These are phyloP conservation scores for Sebastes ruberrimus DNA, from an alignment of 2,797 vertebrate genomes.

Conservation along the genomic window DNA sequence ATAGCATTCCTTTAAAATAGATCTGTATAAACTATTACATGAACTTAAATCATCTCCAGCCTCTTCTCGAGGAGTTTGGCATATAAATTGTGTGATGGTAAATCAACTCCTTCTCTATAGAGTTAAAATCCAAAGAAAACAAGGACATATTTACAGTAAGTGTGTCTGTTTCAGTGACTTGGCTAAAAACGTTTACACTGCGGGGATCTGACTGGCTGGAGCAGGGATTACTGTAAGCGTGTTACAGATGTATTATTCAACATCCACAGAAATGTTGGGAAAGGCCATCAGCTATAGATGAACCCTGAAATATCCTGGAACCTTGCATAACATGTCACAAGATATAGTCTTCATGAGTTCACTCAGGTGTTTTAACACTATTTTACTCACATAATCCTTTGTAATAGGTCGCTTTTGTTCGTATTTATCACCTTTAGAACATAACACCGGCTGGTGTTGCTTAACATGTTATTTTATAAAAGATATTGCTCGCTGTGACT, in stretches of 20 bases:
- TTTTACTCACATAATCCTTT: neutral
- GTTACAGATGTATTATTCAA: constrained; percentile 39
- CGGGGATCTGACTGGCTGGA: neutral
- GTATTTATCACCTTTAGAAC: neutral
- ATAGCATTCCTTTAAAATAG: neutral
- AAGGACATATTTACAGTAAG: neutral
- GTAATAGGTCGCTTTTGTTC: neutral
- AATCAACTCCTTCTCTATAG: neutral
- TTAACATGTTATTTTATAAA: neutral
- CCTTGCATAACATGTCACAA: constrained; percentile 29
- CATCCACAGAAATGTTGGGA: constrained; percentile 14
- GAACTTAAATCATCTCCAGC: neutral
- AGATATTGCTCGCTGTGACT: neutral
- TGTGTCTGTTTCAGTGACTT: neutral
- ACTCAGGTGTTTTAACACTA: neutral
- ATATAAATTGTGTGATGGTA: neutral
- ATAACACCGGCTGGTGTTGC: neutral
- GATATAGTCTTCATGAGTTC: constrained; percentile 3
- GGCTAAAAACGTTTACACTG: neutral
- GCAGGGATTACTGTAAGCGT: neutral
- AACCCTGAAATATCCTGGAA: constrained; percentile 10
- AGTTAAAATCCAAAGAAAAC: neutral
- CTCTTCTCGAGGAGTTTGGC: neutral
- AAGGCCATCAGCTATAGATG: neutral
- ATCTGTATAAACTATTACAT: neutral